Base-by-base conservation (phyloP, 2,888 invertebrate species). In the Ceraclea dissimilis region DNA sequence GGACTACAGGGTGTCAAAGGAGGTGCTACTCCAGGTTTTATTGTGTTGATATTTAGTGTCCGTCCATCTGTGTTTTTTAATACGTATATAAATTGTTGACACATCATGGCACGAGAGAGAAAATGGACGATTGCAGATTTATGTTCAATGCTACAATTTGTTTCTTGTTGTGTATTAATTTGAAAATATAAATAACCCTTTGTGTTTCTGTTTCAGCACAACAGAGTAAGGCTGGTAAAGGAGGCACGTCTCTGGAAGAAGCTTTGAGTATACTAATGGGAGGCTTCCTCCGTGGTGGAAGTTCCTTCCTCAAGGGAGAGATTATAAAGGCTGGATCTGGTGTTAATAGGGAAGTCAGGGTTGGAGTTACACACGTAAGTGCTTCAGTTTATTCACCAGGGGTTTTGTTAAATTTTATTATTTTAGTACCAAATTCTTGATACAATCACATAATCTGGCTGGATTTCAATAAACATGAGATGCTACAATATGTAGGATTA, bases 331-430 rank as follows among this genome's bases (percentile, higher is more conserved):
- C 95, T 2, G 90, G 90, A 63, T 91, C 92, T 0, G 89, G 91
- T 8, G 90, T 97, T 0, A 95, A 94, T 70, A 79, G 95, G 61
- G 98, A 99, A 79, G 92, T 98, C 54, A 81, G 98, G 63, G 95
- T 99, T 57, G 98, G 98, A 58, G 93, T 99, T 0, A 96, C 98
- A 2, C 93, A 98, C 78, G 93, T 93, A 73, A 83, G 85, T 79
- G 61, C 16, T 8, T 11, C 31, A n/a, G n/a, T n/a, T n/a, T n/a
- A n/a, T n/a, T n/a, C n/a, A n/a, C n/a, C n/a, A n/a, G n/a, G n/a
- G n/a, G n/a, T n/a, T n/a, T n/a, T n/a, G 48, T 21, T n/a, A 2
- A 31, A n/a, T 26, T 49, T 52, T 31, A 17, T 22, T 49, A 34
- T 49, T 33, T 18, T 34, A 46, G 49, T n/a, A 49, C 44, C 16